Evolutionary conservation across 2,888 invertebrate genomes (phyloP).

Genomic region (Nebria salina): DNA sequence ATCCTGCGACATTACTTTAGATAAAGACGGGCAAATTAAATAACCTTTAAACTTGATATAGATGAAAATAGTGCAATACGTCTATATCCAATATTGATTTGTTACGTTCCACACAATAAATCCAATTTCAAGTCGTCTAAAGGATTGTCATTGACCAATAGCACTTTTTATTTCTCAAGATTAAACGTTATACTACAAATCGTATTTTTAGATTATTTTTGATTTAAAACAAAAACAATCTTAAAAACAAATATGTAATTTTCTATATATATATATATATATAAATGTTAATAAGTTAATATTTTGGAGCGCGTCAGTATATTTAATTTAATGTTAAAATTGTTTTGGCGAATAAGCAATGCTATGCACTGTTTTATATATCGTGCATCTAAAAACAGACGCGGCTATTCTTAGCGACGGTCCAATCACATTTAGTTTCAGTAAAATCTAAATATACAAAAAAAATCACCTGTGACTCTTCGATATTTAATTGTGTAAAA

Average conservation of each 20-base stretch:
- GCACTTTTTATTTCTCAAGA: no score
- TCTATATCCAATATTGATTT: not conserved
- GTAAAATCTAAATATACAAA: slow-evolving; percentile 9
- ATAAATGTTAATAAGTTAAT: slow-evolving; percentile 21
- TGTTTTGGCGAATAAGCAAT: slow-evolving; percentile 1
- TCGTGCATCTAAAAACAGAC: slow-evolving; percentile 29
- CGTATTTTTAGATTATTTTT: no score
- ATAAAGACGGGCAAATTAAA: not conserved
- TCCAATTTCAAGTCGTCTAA: no score
- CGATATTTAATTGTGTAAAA: not conserved
- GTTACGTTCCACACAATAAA: not conserved
- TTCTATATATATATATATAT: slow-evolving; percentile 31
- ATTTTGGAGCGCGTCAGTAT: slow-evolving; percentile 7
- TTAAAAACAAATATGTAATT: not conserved
- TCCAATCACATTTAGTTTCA: slow-evolving; percentile 39
- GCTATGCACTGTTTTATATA: not conserved
- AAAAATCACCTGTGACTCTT: slow-evolving; percentile 3
- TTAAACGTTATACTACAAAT: no score
- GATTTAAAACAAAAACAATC: no score
- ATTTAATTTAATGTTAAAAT: not conserved
- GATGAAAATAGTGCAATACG: not conserved
- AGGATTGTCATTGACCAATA: no score
- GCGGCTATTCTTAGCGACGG: slow-evolving; percentile 20
- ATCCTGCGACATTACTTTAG: not conserved
- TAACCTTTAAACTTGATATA: not conserved